Conservation (phyloP, 2,797 vertebrate species). For the Leptatherina wallacei region DNA sequence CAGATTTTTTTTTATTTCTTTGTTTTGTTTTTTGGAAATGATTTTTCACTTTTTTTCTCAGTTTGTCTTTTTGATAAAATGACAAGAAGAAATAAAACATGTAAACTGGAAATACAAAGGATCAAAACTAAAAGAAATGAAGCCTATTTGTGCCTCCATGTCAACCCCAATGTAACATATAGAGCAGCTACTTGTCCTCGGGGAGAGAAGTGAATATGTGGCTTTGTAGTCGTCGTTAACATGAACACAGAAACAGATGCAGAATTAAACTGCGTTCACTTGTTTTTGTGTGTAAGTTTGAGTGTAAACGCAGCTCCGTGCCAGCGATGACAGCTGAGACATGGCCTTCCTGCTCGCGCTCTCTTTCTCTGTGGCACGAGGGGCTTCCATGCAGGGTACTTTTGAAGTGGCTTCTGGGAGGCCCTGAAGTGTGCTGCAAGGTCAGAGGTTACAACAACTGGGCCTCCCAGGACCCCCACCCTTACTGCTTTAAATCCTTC, state of each 20-base stretch:
- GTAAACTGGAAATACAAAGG: not conserved
- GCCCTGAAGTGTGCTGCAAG: constrained; percentile 79
- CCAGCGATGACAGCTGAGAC: constrained; percentile 67
- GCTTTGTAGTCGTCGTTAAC: not conserved
- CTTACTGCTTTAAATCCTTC: constrained; percentile 47
- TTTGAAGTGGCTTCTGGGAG: constrained; percentile 85
- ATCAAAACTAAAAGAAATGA: not conserved
- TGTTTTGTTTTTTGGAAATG: not conserved
- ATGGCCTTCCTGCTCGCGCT: constrained; percentile 16
- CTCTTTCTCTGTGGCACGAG: constrained; percentile 44
- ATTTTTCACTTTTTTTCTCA: not conserved
- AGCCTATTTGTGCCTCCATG: not conserved
- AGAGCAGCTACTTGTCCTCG: not conserved
- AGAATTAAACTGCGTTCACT: constrained; percentile 17
- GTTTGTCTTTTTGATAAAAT: not conserved
- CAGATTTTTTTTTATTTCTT: not conserved
- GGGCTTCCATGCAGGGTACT: constrained; percentile 61
- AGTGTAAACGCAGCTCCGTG: constrained; percentile 36
- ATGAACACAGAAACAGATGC: constrained; percentile 15
- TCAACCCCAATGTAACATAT: not conserved
- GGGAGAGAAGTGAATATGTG: not conserved
- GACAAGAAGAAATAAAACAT: not conserved
- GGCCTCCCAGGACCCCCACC: constrained; percentile 66
- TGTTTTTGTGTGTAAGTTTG: constrained; percentile 27
- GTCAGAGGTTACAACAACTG: constrained; percentile 86